A percentile compares a stretch with the other conserved stretches of the same genome.
Conservation (phyloP, 2,797 vertebrate species). For the Alca torda region DNA sequence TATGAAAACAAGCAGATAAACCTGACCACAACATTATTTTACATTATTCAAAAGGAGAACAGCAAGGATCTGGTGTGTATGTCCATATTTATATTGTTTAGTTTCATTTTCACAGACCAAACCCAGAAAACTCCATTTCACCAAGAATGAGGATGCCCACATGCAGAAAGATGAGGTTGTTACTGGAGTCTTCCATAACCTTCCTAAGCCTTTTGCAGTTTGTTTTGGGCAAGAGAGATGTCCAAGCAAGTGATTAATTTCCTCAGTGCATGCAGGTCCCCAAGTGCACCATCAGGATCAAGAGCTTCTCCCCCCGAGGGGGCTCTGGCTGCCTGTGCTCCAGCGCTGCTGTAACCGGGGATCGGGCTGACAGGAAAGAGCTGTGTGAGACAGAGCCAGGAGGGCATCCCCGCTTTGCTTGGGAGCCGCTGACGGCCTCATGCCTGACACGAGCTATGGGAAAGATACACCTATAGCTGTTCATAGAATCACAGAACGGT, state of each 20-base stretch:
- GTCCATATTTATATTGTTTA: not conserved
- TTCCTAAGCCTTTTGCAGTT: not conserved
- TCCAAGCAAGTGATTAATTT: not conserved
- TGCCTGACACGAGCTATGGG: not conserved
- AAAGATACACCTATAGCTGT: not conserved
- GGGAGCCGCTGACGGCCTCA: not conserved
- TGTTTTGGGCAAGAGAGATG: not conserved
- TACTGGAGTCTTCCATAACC: not conserved
- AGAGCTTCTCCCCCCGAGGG: not conserved
- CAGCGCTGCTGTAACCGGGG: not conserved
- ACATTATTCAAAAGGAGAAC: too few relatives aligned
- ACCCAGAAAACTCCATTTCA: not conserved
- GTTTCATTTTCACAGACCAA: not conserved
- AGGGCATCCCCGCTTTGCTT: not conserved
- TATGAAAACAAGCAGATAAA: too few relatives aligned
- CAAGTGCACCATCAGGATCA: rapidly evolving
- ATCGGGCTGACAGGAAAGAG: not conserved
- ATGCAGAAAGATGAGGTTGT: not conserved
- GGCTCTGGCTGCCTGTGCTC: not conserved
- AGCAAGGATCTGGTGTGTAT: not conserved
- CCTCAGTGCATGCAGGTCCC: rapidly evolving
- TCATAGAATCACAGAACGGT: too few relatives aligned
- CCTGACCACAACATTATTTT: too few relatives aligned
- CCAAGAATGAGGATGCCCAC: not conserved
- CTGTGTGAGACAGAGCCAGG: not conserved